Percentiles rank a stretch among this genome's conserved stretches.
Conservation (phyloP, 2,888 invertebrate genomes). For the Willowsia nigromaculata region DNA sequence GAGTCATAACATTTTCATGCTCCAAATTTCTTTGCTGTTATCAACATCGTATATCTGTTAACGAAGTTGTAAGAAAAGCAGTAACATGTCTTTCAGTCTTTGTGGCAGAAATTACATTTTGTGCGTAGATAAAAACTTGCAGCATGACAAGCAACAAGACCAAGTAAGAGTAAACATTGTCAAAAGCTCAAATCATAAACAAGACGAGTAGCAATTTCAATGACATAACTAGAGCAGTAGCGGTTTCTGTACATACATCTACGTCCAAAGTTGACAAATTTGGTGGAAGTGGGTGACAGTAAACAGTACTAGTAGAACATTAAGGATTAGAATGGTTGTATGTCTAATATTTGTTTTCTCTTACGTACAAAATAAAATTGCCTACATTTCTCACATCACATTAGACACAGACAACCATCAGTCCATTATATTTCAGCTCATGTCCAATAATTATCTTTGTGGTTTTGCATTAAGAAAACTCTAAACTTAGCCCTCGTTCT, state of each 20-base stretch:
- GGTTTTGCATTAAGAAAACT: background rate
- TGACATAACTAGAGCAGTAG: conserved; percentile 38
- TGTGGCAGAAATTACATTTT: conserved; percentile 9
- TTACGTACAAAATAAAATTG: no score
- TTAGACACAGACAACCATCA: background rate
- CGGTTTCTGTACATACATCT: background rate
- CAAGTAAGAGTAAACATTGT: conserved; percentile 17
- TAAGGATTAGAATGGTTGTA: background rate
- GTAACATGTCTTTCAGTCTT: background rate
- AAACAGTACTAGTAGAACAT: background rate
- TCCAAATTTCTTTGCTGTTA: conserved; percentile 1
- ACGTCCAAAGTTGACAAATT: conserved; percentile 21
- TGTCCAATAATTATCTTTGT: background rate
- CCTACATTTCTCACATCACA: no score
- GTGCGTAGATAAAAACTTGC: background rate
- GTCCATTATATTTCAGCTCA: background rate
- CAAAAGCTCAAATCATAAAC: background rate
- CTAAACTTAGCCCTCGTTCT: background rate
- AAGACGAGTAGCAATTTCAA: background rate
- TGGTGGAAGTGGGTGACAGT: background rate
- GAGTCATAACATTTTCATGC: conserved; percentile 50
- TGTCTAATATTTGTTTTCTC: background rate
- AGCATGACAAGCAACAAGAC: background rate
- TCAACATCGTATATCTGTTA: conserved; percentile 28
- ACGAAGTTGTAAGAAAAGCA: background rate